Percentiles rank a stretch among this genome's conserved stretches.
Conservation (phyloP, 2,888 invertebrate species). For the Himalopsyche tibetana region DNA sequence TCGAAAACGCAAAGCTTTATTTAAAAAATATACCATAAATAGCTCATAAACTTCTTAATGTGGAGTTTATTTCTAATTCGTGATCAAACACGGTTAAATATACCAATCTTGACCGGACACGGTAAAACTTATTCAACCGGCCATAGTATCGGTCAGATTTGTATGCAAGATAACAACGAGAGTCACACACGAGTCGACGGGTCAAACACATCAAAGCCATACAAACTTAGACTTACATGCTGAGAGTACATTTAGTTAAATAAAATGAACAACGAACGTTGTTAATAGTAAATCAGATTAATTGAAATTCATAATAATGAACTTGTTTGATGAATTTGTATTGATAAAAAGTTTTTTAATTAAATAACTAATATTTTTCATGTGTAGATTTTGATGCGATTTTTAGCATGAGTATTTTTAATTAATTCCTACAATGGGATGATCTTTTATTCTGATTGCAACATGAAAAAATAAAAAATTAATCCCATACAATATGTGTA, state of each 20-base stretch:
- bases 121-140: slow-evolving; percentile 10
- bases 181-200: slow-evolving; percentile 16
- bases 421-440: too few species aligned
- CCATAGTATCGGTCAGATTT: slow-evolving; percentile 14
- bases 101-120: slow-evolving; percentile 14
- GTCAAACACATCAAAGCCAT: slow-evolving; percentile 25
- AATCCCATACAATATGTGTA: too few species aligned
- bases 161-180: background rate
- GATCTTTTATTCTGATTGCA: too few species aligned
- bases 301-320: slow-evolving; percentile 18
- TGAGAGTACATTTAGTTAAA: background rate
- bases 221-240: background rate
- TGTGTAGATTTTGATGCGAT: background rate
- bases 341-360: slow-evolving; percentile 4
- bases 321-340: background rate
- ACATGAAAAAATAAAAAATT: too few species aligned
- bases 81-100: slow-evolving; percentile 3
- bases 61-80: slow-evolving; percentile 11
- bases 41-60: background rate
- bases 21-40: background rate
- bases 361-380: background rate
- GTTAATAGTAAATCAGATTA: background rate
- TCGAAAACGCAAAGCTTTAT: background rate
- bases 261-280: background rate
- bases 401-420: too few species aligned